Base-by-base conservation (phyloP, 2,797 vertebrate genomes). In the Catostomus latipinnis region DNA sequence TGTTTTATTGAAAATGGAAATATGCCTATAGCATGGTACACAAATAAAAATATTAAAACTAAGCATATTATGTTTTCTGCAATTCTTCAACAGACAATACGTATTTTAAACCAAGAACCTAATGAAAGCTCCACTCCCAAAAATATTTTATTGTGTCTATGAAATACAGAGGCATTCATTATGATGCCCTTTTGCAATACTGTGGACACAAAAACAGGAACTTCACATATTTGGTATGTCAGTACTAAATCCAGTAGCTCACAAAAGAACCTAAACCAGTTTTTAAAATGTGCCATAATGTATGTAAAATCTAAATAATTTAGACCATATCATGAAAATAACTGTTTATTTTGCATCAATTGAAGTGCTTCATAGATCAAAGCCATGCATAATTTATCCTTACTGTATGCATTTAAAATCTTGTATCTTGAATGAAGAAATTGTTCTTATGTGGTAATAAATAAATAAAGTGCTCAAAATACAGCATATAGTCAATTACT, bases 401-500 rank as follows among this genome's bases (percentile, higher is more conserved):
- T 73, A 34, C 13, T 65, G 71, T 52, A 82, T 45, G 80, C 66
- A 71, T 56, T 10, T 77, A 76, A 76, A 85, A 68, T 71, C 71
- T 73, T 68, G 79, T 49, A 81, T 78, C 76, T 84, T 85, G 74
- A 79, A 60, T 71, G 61, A 79, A 72, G 52, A 53, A 90, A 86
- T 69, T 70, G 66, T 83, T 87, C 86, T 81, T 81, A 87, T 91
- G 86, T 85, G 87, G 82, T 90, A 93, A 94, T 93, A 93, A 94
- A 94, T 94, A 93, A 93, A 93, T 93, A 93, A 94, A 93, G 92
- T 93, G 91, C 89, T 91, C 89, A 87, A 88, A 89, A 86, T 88
- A 91, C 86, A 90, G 83, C 83, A 88, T 87, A 86, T 90, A 87
- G 87, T 76, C 58, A 86, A 84, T 88, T 84, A 84, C 66, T 86